Evolutionary conservation across 1,140 invertebrate species (phyloP).

Genomic region (Procambarus clarkii): DNA sequence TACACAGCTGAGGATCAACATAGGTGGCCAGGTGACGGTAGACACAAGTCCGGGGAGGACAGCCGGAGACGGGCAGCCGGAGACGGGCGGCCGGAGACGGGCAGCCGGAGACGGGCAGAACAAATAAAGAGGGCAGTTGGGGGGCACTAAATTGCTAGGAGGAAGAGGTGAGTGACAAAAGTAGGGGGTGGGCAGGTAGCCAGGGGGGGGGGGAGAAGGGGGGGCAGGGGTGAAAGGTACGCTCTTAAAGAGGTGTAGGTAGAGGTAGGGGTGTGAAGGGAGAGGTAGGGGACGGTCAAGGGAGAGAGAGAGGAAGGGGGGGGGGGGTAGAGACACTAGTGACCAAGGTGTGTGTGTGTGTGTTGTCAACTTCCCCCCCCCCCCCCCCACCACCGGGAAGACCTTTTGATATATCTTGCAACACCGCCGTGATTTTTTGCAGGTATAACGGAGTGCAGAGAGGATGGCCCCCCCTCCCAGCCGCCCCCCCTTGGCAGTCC

Average conservation of each 20-base stretch:
- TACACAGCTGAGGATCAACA: not conserved
- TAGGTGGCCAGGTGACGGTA: slow-evolving; percentile 4
- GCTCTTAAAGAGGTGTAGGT: too few species aligned
- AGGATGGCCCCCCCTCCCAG: not conserved
- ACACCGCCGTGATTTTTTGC: slow-evolving; percentile 54
- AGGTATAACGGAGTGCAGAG: slow-evolving; percentile 37
- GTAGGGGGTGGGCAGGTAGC: not conserved
- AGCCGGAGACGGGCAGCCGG: not conserved
- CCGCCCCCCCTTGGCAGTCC: not conserved
- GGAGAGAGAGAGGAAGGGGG: too few species aligned
- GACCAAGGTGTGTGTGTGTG: not conserved
- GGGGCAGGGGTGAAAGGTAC: too few species aligned
- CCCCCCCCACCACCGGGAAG: not conserved
- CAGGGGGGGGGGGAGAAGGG: not conserved
- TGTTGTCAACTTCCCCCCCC: not conserved
- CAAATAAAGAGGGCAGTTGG: not conserved
- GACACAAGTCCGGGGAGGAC: not conserved
- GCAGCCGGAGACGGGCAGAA: not conserved
- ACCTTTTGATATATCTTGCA: slow-evolving; percentile 42
- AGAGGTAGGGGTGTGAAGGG: too few species aligned
- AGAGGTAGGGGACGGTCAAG: too few species aligned
- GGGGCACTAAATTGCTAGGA: not conserved
- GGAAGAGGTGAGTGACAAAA: not conserved
- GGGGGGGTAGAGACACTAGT: not conserved
- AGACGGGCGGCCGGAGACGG: not conserved